Evolutionary conservation across 2,888 invertebrate species (phyloP).

Genomic region (Timandra comae): DNA sequence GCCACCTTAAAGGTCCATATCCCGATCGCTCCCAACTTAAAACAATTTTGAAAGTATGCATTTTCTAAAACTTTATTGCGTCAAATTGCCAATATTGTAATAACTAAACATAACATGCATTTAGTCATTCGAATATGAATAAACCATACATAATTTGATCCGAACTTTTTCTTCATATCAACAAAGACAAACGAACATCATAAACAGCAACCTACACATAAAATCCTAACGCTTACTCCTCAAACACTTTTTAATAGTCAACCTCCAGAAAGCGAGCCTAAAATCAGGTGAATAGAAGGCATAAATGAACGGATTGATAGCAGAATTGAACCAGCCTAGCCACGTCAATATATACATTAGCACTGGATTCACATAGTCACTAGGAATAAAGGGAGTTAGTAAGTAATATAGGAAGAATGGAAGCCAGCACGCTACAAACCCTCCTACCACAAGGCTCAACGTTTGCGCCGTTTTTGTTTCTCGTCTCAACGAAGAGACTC

Average conservation of each 20-base stretch:
- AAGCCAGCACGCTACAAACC: slow-evolving; percentile 92
- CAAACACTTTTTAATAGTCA: slow-evolving; percentile 83
- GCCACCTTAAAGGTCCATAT: no score
- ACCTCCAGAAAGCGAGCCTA: slow-evolving; percentile 89
- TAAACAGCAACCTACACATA: no score
- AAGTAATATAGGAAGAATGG: slow-evolving; percentile 91
- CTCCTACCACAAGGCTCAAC: slow-evolving; percentile 90
- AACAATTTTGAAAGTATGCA: no score
- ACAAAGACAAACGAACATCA: no score
- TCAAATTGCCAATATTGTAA: no score
- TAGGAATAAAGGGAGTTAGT: slow-evolving; percentile 85
- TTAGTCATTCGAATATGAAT: no score
- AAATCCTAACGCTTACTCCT: slow-evolving; percentile 44
- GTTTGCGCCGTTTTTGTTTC: slow-evolving; percentile 94
- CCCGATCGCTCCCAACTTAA: no score
- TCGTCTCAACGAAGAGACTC: slow-evolving; percentile 82
- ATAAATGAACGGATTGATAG: slow-evolving; percentile 93
- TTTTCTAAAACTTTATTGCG: no score
- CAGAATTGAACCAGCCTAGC: slow-evolving; percentile 94
- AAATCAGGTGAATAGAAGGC: slow-evolving; percentile 93
- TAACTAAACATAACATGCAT: no score
- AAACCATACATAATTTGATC: no score
- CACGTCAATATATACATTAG: slow-evolving; percentile 88
- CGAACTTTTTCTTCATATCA: no score
- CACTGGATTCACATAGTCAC: slow-evolving; percentile 75